A percentile compares a stretch with the other conserved stretches of the same genome.
These are phyloP conservation scores for Cephus pygmeus DNA, from an alignment of 2,888 invertebrate genomes.

Conservation along the genomic window DNA sequence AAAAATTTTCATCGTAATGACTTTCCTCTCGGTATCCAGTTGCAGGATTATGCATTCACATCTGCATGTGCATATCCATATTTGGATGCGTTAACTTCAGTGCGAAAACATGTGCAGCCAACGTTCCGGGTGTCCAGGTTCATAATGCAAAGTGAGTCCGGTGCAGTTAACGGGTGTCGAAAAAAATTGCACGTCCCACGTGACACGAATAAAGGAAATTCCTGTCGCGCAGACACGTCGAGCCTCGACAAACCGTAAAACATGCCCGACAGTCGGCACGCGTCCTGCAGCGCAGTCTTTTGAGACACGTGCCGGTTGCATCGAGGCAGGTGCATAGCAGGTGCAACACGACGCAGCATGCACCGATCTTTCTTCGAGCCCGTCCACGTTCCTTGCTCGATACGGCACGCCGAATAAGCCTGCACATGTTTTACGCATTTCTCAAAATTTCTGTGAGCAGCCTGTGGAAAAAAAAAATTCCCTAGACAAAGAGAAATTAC, in stretches of 20 bases:
- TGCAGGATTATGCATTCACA: not conserved
- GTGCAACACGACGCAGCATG: not conserved
- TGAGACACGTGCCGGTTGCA: slow-evolving; percentile 4
- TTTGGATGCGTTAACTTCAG: not conserved
- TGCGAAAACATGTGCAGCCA: not conserved
- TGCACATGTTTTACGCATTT: not conserved
- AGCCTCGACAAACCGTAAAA: not conserved
- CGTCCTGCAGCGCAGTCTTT: not conserved
- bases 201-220: slow-evolving; percentile 3
- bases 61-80: not conserved
- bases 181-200: slow-evolving; percentile 3
- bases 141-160: not conserved
- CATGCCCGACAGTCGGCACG: slow-evolving; percentile 7
- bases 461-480: not conserved
- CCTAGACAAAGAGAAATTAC: not conserved
- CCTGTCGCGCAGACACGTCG: not conserved
- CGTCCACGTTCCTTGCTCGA: not conserved
- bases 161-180: not conserved
- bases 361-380: not conserved
- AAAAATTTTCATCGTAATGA: not conserved
- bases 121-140: not conserved
- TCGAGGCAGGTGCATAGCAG: not conserved
- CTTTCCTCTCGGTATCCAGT: not conserved
- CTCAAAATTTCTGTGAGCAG: not conserved
- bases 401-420: not conserved